Evolutionary conservation across 2,113 vertebrate species (phyloP).

Genomic region (Oenanthe oenanthe): DNA sequence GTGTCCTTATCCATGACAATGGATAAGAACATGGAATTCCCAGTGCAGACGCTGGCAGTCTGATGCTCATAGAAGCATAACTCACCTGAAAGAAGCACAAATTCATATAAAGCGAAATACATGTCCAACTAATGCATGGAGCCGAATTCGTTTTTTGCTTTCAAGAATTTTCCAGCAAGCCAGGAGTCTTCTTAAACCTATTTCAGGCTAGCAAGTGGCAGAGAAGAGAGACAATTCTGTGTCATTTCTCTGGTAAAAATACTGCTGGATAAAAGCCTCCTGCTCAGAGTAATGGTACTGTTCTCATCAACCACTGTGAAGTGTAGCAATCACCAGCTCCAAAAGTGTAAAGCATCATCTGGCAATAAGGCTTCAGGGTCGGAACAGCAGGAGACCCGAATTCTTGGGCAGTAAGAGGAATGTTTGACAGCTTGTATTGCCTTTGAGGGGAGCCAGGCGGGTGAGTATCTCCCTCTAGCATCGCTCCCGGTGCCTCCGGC

Average conservation of each 20-base stretch:
- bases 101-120: not conserved
- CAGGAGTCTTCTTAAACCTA: not conserved
- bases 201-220: not conserved
- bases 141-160: not conserved
- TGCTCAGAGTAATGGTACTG: not conserved
- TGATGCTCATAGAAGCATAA: not conserved
- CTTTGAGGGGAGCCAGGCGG: not conserved
- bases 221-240: not conserved
- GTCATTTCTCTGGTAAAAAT: not conserved
- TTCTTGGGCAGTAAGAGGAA: not conserved
- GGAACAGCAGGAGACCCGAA: not conserved
- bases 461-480: not conserved
- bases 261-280: not conserved
- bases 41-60: not conserved
- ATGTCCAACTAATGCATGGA: not conserved
- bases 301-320: not conserved
- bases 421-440: not conserved
- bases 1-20: not conserved
- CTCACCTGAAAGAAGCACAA: not conserved
- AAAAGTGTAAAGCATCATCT: not conserved
- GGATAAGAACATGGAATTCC: not conserved
- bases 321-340: not conserved
- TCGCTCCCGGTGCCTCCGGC: accelerated
- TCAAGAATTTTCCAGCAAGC: not conserved
- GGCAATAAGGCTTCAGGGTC: not conserved